Evolutionary conservation across 2,113 vertebrate species (phyloP).

Genomic region (Elachura formosa): DNA sequence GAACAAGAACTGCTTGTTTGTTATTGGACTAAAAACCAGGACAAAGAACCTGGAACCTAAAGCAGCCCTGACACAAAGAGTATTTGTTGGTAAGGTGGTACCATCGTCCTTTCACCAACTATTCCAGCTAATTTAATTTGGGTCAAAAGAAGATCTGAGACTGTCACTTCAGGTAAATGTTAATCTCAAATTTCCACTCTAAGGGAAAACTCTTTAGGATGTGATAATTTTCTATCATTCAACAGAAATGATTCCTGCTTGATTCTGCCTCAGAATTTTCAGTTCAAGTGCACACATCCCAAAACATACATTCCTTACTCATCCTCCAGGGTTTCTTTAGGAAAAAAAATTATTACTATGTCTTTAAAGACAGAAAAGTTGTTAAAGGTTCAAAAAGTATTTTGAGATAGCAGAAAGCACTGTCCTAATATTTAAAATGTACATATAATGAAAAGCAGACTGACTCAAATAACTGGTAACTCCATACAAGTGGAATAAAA

Average conservation of each 20-base stretch:
- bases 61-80: background rate
- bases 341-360: background rate
- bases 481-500: background rate
- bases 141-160: background rate
- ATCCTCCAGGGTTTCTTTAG: background rate
- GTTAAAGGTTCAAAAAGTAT: background rate
- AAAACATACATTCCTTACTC: background rate
- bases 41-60: background rate
- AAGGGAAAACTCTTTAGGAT: background rate
- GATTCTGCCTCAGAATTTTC: background rate
- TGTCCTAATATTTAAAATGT: background rate
- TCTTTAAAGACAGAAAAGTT: background rate
- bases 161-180: background rate
- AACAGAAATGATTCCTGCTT: background rate
- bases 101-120: background rate
- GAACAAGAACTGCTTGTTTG: background rate
- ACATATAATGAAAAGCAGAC: background rate
- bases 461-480: background rate
- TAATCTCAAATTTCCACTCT: background rate
- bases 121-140: background rate
- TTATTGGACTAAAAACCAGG: background rate
- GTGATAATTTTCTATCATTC: background rate
- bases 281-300: background rate
- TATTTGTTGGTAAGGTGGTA: background rate
- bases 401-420: background rate